Conservation (phyloP, 2,797 vertebrate species). For the Gymnothorax reevesii region DNA sequence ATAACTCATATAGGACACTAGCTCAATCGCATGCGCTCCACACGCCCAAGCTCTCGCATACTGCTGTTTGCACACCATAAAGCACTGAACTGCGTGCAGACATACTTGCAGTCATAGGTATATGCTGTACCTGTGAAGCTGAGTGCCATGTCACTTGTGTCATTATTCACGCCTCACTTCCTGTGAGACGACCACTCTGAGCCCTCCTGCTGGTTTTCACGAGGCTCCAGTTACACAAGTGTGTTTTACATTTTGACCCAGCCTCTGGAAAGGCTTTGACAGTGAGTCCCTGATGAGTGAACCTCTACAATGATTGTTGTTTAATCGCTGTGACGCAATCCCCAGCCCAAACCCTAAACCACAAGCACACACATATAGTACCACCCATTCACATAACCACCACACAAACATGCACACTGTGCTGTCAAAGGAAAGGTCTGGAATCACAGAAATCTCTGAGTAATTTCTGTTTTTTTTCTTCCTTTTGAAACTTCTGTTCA, state of each 20-base stretch:
- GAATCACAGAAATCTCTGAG: no score
- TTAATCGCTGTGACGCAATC: not conserved
- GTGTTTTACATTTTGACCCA: constrained; percentile 39
- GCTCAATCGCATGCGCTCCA: not conserved
- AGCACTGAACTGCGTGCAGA: not conserved
- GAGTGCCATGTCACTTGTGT: not conserved
- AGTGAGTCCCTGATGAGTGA: constrained; percentile 48
- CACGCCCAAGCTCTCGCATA: not conserved
- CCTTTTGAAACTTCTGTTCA: no score
- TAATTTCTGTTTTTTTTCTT: no score
- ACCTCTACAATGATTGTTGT: not conserved
- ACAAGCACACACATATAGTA: not conserved
- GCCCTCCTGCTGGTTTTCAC: not conserved
- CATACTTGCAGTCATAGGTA: not conserved
- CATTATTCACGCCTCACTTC: not conserved
- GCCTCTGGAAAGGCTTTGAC: not conserved
- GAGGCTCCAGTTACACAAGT: constrained; percentile 52
- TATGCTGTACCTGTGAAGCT: not conserved
- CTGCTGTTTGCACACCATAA: not conserved
- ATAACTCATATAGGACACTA: not conserved
- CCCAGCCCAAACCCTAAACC: not conserved
- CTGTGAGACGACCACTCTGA: not conserved
- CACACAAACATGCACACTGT: not conserved
- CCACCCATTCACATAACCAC: not conserved
- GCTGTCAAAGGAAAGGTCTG: no score